phyloP scores from a whole-genome alignment of 2,797 vertebrate species.

The Typhlichthys subterraneus region DNA sequence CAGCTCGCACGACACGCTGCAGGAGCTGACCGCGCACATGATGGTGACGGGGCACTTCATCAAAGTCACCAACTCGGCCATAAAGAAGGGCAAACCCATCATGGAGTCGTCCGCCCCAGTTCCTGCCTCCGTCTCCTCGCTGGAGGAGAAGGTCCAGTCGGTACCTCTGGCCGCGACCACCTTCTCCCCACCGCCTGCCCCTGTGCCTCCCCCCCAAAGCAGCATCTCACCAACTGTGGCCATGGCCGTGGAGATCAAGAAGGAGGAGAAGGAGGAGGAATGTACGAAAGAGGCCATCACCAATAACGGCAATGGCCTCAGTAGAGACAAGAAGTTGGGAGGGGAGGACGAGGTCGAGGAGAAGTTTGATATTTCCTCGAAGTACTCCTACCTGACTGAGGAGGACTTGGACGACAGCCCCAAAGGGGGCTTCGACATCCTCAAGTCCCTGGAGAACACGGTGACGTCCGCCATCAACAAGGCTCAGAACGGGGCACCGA shows the following conservation, averaged over 20 bases:
- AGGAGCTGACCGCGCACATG: constrained; percentile 98
- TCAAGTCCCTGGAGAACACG: constrained; percentile 97
- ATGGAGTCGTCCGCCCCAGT: constrained; percentile 83
- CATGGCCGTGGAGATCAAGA: constrained; percentile 88
- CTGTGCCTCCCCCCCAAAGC: constrained; percentile 81
- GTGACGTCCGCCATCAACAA: constrained; percentile 98
- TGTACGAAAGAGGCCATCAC: constrained; percentile 79
- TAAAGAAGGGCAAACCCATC: constrained; percentile 97
- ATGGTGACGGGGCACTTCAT: constrained; percentile 99
- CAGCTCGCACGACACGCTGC: constrained; percentile 93
- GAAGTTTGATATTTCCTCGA: constrained; percentile 94
- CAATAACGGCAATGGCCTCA: constrained; percentile 56
- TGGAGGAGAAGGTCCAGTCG: constrained; percentile 94
- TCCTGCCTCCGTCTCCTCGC: constrained; percentile 68
- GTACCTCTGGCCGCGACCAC: constrained; percentile 95
- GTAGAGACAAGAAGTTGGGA: constrained; percentile 85
- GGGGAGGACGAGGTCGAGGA: constrained; percentile 86
- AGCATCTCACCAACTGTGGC: constrained; percentile 84
- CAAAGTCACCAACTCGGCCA: constrained; percentile 98
- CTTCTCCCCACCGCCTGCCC: constrained; percentile 91
- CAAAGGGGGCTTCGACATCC: constrained; percentile 95
- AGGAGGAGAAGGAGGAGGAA: constrained; percentile 92
- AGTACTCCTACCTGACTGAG: constrained; percentile 96
- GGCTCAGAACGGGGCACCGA: constrained; percentile 97
- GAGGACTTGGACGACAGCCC: constrained; percentile 96